Percentiles rank a stretch among this genome's conserved stretches.
Evolutionary conservation across 2,797 vertebrate species (phyloP).

Genomic region (Dromococcyx pavoninus): DNA sequence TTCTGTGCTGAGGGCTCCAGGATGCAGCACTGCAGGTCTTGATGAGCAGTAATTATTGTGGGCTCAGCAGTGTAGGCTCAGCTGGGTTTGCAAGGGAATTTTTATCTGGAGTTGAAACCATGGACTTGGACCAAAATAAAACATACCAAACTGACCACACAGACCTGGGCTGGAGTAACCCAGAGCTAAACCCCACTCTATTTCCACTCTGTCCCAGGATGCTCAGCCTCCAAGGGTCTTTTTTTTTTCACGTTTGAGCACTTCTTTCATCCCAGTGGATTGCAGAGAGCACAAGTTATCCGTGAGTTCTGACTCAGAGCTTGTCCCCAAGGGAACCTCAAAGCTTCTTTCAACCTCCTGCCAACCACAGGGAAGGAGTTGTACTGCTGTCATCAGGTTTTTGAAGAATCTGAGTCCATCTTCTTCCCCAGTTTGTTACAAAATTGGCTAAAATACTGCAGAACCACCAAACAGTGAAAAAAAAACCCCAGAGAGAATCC

Average conservation of each 20-base stretch:
- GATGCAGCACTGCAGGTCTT: too few relatives aligned
- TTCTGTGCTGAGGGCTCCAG: neutral
- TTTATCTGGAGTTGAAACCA: neutral
- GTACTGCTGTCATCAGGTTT: neutral
- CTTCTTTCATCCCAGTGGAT: fast-evolving
- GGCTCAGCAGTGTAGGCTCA: neutral
- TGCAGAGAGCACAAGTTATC: neutral
- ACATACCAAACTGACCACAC: neutral
- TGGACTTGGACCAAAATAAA: neutral
- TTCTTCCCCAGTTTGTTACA: neutral
- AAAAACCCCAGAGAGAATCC: too few relatives aligned
- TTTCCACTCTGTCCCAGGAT: neutral
- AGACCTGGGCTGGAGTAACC: too few relatives aligned
- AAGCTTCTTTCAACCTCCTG: neutral
- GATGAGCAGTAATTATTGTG: neutral
- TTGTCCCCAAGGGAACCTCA: neutral
- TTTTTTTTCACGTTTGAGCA: neutral
- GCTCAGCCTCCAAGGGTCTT: neutral
- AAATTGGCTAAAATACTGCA: neutral
- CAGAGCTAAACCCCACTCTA: neutral
- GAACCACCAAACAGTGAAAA: neutral
- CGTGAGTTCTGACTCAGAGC: neutral
- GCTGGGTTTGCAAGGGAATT: neutral
- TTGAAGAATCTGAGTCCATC: neutral
- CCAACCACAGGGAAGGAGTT: neutral